Base-by-base conservation (phyloP, 2,888 invertebrate genomes). In the Drosophila neoperkinsi region DNA sequence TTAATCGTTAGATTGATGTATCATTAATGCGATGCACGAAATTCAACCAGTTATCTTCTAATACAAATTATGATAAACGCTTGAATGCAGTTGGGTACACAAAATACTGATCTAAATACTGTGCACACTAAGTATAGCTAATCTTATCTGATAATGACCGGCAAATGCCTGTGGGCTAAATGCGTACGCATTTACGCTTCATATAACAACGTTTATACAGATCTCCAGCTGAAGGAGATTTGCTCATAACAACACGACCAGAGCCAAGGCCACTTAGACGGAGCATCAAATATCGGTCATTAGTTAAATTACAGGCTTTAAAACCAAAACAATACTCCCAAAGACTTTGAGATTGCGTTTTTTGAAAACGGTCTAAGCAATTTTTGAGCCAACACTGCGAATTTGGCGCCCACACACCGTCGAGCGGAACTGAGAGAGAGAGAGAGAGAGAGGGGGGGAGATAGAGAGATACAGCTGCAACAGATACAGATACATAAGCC, bases 401-500 rank as follows among this genome's bases (percentile, higher is more conserved):
- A 77, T 79, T 84, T 81, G 86, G 84, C 85, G 85, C 85, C 85
- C 90, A 87, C 84, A 84, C 82, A 81, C 71, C 62, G 41, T 46
- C 74, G 28, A 61, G 30, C 28, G 28, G 21, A n/a, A 25, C 11
- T 25, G 11, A 25, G 13, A 53, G 10, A 16, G 33, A 33, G 7
- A 61, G 10, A 33, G 31, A 33, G 16, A 16, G 21, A 31, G 21
- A 21, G 21, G 1, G 21, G 21, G 9, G 49, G 18, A 16, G 21
- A 53, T 2, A 59, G 16, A 16, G 16, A 5, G 5, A 16, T 16
- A 34, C 16, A 16, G 43, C 30, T 10, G 46, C 10, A 57, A 28
- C 3, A 59, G 52, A 58, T 51, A 51, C 58, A 57, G 52, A 65
- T 46, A 53, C 21, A 61, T 30, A 65, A 13, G 49, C 46, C 43